Conservation (phyloP, 2,888 invertebrate species). For the Rhagonycha lutea region DNA sequence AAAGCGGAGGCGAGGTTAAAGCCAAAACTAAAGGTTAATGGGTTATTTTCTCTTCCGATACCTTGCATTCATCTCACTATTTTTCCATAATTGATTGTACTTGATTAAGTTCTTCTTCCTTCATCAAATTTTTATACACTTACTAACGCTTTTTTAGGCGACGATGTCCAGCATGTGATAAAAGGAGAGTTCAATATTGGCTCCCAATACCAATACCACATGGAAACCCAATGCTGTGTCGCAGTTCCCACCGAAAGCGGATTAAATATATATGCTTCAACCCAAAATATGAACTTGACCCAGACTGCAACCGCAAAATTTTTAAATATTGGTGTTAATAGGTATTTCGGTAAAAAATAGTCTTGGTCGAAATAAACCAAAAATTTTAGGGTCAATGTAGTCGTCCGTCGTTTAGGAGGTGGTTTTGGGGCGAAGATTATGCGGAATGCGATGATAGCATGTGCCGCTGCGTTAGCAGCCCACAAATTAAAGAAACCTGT, state of each 20-base stretch:
- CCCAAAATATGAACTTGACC: background rate
- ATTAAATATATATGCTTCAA: background rate
- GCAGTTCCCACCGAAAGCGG: background rate
- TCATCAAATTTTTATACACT: too few relatives aligned
- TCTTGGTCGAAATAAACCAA: background rate
- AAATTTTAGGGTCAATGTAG: constrained; percentile 66
- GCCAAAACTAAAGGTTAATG: constrained; percentile 45
- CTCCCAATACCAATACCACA: background rate
- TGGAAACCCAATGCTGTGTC: background rate
- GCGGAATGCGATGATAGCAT: constrained; percentile 61
- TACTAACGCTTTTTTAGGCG: too few relatives aligned
- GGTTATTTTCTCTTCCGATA: too few relatives aligned
- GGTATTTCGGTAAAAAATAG: too few relatives aligned
- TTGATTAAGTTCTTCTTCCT: too few relatives aligned
- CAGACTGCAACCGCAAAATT: background rate
- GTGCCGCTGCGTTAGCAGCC: constrained; percentile 73
- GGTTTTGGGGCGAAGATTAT: constrained; percentile 80
- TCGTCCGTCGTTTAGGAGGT: constrained; percentile 77
- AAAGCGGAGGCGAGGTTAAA: constrained; percentile 44
- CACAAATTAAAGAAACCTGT: constrained; percentile 67
- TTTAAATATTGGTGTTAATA: background rate
- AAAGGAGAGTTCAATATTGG: background rate
- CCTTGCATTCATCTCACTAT: too few relatives aligned
- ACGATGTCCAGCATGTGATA: background rate
- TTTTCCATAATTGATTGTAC: too few relatives aligned